Base-by-base conservation (phyloP, 1,140 invertebrate genomes). In the Temnothorax curvispinosus region DNA sequence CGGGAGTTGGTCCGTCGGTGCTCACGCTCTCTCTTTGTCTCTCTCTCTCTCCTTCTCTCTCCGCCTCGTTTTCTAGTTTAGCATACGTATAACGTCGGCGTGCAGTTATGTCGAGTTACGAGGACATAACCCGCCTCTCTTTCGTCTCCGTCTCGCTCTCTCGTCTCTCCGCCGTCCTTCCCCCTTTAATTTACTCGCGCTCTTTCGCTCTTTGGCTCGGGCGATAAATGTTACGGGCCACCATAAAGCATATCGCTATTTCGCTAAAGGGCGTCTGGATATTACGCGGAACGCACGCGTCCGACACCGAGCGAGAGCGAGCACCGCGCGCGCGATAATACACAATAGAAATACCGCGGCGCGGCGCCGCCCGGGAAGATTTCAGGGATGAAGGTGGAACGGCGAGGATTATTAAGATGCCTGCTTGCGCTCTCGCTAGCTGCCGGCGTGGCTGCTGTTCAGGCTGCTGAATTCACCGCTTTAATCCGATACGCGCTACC, bases 171-270 rank as follows among this genome's bases (percentile, higher is more conserved):
- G 27, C 76, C 54, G 27, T 62, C 67, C 9, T 77, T 67, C 60
- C 52, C 76, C 72, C 85, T 87, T 90, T 78, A 77, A 87, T 87
- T 90, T 89, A 78, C 89, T 77, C 85, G 67, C 77, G 18, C 54
- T 54, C 77, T 77, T 27, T 86, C 62, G 50, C 27, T 80, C 76
- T 47, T 64, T n/a, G 80, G 69, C 80, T 75, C 71, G 47, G 82
- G 75, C 65, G 85, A 87, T 86, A 86, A 91, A 91, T 91, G 89
- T 93, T 90, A 93, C 86, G 87, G 89, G 92, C 85, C 88, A 88
- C 84, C 92, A 91, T 92, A 93, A 93, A 92, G 82, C 93, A 90
- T 90, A 91, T 93, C 92, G 89, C 88, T 82, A 86, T 93, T 90
- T 85, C 82, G 88, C 72, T 75, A 81, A 91, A 90, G 84, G 89